Conservation (phyloP, 2,113 vertebrate species). For the Hippocampus zosterae region DNA sequence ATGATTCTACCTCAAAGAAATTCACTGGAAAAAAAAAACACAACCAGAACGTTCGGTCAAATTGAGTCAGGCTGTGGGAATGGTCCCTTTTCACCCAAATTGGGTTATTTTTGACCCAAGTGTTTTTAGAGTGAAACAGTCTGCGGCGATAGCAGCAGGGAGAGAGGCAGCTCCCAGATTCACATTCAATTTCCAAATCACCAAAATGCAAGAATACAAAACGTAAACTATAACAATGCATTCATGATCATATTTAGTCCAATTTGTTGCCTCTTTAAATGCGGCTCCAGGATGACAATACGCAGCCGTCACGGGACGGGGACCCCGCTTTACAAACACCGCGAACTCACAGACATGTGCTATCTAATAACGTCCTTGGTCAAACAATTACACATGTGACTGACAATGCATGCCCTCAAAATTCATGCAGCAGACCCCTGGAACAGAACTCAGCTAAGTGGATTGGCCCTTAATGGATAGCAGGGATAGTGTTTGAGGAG, state of each 20-base stretch:
- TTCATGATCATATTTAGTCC: neutral
- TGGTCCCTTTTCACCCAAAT: no score
- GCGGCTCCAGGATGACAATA: neutral
- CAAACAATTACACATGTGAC: slow-evolving; percentile 25
- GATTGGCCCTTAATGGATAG: slow-evolving; percentile 49
- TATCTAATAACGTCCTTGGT: slow-evolving; percentile 40
- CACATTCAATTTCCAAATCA: neutral
- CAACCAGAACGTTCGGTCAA: no score
- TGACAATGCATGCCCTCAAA: slow-evolving; percentile 47
- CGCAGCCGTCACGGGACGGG: neutral
- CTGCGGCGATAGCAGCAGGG: no score
- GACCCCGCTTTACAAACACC: neutral
- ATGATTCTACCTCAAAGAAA: no score
- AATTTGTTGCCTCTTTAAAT: neutral
- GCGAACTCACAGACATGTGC: neutral
- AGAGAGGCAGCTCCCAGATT: neutral
- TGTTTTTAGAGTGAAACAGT: no score
- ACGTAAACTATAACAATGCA: neutral
- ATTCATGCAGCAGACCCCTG: slow-evolving; percentile 37
- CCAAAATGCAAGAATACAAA: neutral
- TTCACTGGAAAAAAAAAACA: no score
- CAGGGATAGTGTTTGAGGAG: slow-evolving; percentile 28
- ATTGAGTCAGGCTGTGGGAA: no score
- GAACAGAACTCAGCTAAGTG: slow-evolving; percentile 50
- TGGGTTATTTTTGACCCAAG: no score